Evolutionary conservation across 2,797 vertebrate species (phyloP).

Genomic region (Rhabdomys pumilio): DNA sequence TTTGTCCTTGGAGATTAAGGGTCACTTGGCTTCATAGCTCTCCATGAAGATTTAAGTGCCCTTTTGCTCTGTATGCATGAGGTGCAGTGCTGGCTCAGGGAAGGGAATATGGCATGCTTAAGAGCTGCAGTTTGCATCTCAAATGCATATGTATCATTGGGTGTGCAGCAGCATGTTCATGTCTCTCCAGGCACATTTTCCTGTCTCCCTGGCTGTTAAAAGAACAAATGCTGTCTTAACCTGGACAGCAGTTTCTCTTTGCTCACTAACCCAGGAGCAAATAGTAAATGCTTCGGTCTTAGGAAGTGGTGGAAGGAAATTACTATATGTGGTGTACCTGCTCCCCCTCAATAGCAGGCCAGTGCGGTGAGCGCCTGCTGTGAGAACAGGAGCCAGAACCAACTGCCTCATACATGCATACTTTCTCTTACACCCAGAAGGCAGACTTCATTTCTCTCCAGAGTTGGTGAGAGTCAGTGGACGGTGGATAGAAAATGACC

Average conservation of each 20-base stretch:
- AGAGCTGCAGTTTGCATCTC: not conserved
- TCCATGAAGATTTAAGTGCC: not conserved
- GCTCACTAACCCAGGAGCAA: not conserved
- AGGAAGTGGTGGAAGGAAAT: not conserved
- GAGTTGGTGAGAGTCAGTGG: not conserved
- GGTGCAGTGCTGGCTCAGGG: rapidly evolving
- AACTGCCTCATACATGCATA: not conserved
- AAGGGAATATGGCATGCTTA: not conserved
- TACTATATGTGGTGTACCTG: not conserved
- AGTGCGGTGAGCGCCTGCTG: not conserved
- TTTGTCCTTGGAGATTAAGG: slow-evolving; percentile 20
- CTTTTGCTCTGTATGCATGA: not conserved
- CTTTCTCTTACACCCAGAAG: not conserved
- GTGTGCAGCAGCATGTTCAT: not conserved
- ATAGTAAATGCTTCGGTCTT: not conserved
- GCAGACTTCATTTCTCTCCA: not conserved
- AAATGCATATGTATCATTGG: rapidly evolving
- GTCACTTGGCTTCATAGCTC: not conserved
- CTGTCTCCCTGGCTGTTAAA: slow-evolving; percentile 36
- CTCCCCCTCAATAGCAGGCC: not conserved
- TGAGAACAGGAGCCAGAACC: not conserved
- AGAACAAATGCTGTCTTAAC: slow-evolving; percentile 3
- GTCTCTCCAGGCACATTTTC: not conserved
- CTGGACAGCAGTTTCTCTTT: slow-evolving; percentile 29
- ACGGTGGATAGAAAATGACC: not conserved